These are phyloP conservation scores for Adoxophyes honmai DNA, from an alignment of 1,140 invertebrate species.

Conservation along the genomic window DNA sequence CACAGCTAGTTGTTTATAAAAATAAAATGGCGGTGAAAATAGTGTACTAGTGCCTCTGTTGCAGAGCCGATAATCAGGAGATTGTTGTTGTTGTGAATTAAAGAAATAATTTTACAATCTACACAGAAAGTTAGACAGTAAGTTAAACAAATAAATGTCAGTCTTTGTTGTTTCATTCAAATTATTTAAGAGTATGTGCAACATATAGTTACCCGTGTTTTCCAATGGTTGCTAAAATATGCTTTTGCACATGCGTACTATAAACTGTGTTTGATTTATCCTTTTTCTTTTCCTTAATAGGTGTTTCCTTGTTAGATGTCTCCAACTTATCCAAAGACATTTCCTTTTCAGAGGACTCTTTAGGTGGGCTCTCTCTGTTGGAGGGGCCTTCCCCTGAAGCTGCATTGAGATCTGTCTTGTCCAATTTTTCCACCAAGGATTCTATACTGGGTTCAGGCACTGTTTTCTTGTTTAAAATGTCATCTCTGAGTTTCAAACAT, in stretches of 20 bases:
- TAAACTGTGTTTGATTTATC: conserved; percentile 20
- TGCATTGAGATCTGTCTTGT: conserved; percentile 50
- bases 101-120: no score
- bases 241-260: conserved; percentile 48
- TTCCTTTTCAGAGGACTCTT: no score
- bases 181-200: not conserved
- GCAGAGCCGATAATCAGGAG: no score
- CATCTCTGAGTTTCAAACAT: conserved; percentile 59
- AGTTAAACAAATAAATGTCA: no score
- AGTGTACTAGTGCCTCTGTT: no score
- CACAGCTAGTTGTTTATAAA: no score
- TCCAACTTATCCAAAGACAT: no score
- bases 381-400: no score
- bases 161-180: not conserved
- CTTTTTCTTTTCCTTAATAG: conserved; percentile 11
- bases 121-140: no score
- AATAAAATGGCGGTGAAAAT: no score
- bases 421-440: conserved; percentile 53
- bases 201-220: conserved; percentile 51
- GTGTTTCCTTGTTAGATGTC: conserved; percentile 13
- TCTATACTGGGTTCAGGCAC: conserved; percentile 46
- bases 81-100: no score
- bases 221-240: conserved; percentile 57
- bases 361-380: no score
- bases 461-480: conserved; percentile 53